Conservation (phyloP, 2,888 invertebrate genomes). For the Erynnis tages region DNA sequence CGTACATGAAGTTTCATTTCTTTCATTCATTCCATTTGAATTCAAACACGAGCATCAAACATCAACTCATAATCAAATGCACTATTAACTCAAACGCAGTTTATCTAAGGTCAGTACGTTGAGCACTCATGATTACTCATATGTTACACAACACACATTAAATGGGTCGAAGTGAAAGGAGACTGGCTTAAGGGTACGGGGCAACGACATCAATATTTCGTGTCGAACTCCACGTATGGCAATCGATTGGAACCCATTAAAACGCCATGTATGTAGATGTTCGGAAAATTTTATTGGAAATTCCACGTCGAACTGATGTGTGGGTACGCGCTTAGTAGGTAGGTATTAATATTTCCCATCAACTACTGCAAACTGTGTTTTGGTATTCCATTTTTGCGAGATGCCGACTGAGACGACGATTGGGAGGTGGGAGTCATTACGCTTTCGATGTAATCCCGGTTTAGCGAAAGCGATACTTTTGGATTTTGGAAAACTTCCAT, state of each 20-base stretch:
- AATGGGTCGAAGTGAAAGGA: slow-evolving; percentile 58
- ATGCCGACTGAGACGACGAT: too few species aligned
- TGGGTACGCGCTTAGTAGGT: too few species aligned
- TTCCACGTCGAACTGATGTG: too few species aligned
- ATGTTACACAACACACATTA: slow-evolving; percentile 51
- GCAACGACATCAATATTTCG: slow-evolving; percentile 24
- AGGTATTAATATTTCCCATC: too few species aligned
- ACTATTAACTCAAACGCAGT: slow-evolving; percentile 22
- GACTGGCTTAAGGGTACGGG: slow-evolving; percentile 32
- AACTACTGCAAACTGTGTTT: too few species aligned
- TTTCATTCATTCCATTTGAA: too few species aligned
- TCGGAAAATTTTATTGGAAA: background rate
- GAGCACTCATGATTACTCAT: slow-evolving; percentile 45
- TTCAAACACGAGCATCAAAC: slow-evolving; percentile 4
- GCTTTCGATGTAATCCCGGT: too few species aligned
- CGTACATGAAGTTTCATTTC: too few species aligned
- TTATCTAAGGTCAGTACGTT: slow-evolving; percentile 50
- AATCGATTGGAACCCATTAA: slow-evolving; percentile 15
- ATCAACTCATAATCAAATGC: slow-evolving; percentile 26
- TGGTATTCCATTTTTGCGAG: too few species aligned
- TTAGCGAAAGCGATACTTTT: too few species aligned
- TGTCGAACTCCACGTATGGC: slow-evolving; percentile 21
- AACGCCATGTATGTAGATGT: background rate
- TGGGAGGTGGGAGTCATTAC: too few species aligned
- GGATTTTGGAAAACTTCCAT: too few species aligned